Evolutionary conservation across 2,888 invertebrate genomes (phyloP), one percentile per base, ranked within the genome.

Genomic region (Heliconius aoede): DNA sequence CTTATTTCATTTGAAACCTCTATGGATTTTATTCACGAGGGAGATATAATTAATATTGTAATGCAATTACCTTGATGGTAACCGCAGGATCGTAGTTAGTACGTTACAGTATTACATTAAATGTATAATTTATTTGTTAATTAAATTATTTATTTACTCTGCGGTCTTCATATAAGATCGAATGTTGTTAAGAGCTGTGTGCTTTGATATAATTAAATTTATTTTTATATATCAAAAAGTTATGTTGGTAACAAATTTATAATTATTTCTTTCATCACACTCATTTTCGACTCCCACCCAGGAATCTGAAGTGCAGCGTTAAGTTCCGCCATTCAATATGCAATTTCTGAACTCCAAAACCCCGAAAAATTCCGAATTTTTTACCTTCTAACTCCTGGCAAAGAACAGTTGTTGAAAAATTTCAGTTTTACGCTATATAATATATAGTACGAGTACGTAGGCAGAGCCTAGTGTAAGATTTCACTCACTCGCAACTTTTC

Each of bases 21-120:
- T 90, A 89, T 87, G 85, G 84, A 78, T 84, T 86, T 86, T 82
- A 89, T 90, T 90, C 90, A 89, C 86, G 86, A 84, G 78, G 84
- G 87, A 88, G n/a, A 89, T 90, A 90, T 90, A 90, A 90, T 91
- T 90, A 91, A 91, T 91, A 90, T 88, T 81, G 78, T 80, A 81
- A 81, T 82, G 82, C 85, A 86, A 87, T 87, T 86, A 86, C 87
- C 86, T 83, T 83, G 80, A 81, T 85, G 85, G 84, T 86, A 86
- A 78, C 75, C 79, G 71, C 71, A 64, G 69, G 32, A 69, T 68
- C 74, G 67, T 74, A 74, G 74, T 74, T 69, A 51, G 32, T 69
- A 62, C 69, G 61, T 62, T 69, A 62, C 61, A 32, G 69, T 74
- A 74, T 51, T 62, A 74, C 69, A 69, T 68, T 61, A 61, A 60